Conservation (phyloP, 2,888 invertebrate species). For the Diadegma fenestrale region DNA sequence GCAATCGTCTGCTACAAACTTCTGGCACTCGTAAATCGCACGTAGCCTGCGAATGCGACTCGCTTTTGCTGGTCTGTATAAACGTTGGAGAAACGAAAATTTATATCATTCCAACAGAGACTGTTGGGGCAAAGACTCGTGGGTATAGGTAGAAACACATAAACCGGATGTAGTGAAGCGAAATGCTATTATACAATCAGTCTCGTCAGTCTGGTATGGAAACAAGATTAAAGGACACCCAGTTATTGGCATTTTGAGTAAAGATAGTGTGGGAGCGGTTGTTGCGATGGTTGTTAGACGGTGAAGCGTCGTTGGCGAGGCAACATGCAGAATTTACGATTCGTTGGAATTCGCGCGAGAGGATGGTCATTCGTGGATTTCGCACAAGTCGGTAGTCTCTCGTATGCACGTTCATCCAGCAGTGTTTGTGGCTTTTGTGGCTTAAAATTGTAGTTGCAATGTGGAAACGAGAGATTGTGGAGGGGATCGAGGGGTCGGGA, state of each 20-base stretch:
- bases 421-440: slow-evolving; percentile 24
- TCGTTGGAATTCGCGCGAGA: slow-evolving; percentile 13
- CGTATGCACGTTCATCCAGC: slow-evolving; percentile 12
- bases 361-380: background rate
- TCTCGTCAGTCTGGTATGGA: background rate
- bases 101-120: slow-evolving; percentile 61
- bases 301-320: background rate
- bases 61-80: slow-evolving; percentile 16
- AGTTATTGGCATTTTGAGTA: slow-evolving; percentile 48
- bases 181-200: background rate
- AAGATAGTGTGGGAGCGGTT: slow-evolving; percentile 3
- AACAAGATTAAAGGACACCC: slow-evolving; percentile 23
- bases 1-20: slow-evolving; percentile 41
- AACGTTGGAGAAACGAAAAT: slow-evolving; percentile 42
- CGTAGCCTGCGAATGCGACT: slow-evolving; percentile 53
- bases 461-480: slow-evolving; percentile 34
- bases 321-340: slow-evolving; percentile 17
- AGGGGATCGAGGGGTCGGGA: background rate
- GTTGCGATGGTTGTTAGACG: background rate
- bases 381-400: background rate
- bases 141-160: background rate
- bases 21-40: slow-evolving; percentile 63
- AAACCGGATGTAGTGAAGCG: background rate
- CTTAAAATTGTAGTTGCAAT: slow-evolving; percentile 49
- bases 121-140: slow-evolving; percentile 10